Evolutionary conservation across 2,113 vertebrate genomes (phyloP).

Genomic region (Andinoacara biseriatus): DNA sequence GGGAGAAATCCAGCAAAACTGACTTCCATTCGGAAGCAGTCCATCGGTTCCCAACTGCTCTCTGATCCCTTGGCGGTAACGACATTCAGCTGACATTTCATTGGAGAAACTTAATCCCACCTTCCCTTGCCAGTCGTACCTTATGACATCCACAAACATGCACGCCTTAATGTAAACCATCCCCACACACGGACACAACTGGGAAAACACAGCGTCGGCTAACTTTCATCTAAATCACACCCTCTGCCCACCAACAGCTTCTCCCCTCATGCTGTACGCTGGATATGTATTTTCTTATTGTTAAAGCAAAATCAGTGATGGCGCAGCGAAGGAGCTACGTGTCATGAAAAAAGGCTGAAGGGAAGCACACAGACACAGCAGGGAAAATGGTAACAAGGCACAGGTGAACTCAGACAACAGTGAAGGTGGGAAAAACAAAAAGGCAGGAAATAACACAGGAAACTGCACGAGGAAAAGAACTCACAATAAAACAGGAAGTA

Average conservation of each 20-base stretch:
- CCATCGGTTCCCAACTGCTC: conserved; percentile 60
- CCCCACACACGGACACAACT: conserved; percentile 49
- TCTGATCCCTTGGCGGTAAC: conserved; percentile 68
- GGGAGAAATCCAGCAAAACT: conserved; percentile 51
- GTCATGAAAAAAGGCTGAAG: not conserved
- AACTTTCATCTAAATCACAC: conserved; percentile 55
- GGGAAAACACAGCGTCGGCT: conserved; percentile 45
- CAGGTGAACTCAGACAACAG: fast-evolving
- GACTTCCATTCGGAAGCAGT: conserved; percentile 63
- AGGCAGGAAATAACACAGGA: not conserved
- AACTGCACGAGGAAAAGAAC: not conserved
- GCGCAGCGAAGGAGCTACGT: too few species aligned
- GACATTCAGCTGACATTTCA: conserved; percentile 71
- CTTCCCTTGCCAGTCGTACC: conserved; percentile 56
- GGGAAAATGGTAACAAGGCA: not conserved
- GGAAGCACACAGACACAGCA: not conserved
- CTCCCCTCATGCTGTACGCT: conserved; percentile 30
- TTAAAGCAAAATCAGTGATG: not conserved
- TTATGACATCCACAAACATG: conserved; percentile 41
- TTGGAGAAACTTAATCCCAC: conserved; percentile 56
- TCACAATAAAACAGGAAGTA: not conserved
- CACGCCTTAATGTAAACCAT: conserved; percentile 38
- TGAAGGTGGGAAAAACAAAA: not conserved
- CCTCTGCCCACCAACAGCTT: conserved; percentile 22
- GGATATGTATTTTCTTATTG: conserved; percentile 28